Percentiles rank a stretch among this genome's conserved stretches.
Evolutionary conservation across 2,113 vertebrate genomes (phyloP).

Genomic region (Neomonachus schauinslandi): DNA sequence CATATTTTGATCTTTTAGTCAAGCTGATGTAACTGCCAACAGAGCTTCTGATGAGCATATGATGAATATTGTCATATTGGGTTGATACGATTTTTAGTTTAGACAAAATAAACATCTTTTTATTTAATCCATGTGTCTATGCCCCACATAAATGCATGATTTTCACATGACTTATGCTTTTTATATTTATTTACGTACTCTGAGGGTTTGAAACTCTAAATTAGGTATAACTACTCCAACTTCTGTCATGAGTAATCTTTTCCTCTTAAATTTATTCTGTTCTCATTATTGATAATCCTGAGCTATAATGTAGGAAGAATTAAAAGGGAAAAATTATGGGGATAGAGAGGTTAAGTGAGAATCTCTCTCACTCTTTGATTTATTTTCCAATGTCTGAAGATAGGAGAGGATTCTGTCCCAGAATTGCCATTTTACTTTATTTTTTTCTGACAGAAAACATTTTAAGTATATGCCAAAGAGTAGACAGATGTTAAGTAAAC

Average conservation of each 20-base stretch:
- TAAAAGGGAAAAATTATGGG: neutral
- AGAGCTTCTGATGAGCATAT: neutral
- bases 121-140: constrained; percentile 16
- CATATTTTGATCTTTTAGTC: neutral
- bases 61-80: neutral
- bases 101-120: constrained; percentile 20
- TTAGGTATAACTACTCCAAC: neutral
- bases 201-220: neutral
- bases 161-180: constrained; percentile 4
- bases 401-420: neutral
- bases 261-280: neutral
- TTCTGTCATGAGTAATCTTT: neutral
- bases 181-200: constrained; percentile 13
- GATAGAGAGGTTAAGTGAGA: neutral
- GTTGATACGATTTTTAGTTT: neutral
- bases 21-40: neutral
- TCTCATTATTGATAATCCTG: neutral
- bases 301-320: neutral
- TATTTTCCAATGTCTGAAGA: neutral
- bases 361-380: neutral
- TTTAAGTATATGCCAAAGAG: neutral
- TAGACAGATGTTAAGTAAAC: neutral
- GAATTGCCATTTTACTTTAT: neutral
- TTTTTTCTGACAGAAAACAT: neutral
- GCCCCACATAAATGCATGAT: neutral